Evolutionary conservation across 2,113 vertebrate species (phyloP), one percentile per base, ranked within the genome.

Genomic region (Chaetura pelagica): DNA sequence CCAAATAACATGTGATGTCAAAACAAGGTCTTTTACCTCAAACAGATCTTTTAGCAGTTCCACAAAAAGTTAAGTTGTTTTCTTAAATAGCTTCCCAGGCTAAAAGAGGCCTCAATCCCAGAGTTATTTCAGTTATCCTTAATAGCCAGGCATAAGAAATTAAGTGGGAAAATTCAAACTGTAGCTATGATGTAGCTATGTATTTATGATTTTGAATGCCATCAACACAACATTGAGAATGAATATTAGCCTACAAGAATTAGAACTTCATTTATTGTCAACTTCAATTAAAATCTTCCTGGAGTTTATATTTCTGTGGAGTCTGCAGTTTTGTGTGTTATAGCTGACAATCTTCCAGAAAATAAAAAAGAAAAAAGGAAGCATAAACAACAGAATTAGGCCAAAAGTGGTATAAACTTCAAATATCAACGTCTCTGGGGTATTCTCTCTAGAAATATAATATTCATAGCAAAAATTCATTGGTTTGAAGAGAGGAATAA

Each of bases 401-500:
- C n/a, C 61, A 85, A 95, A 66, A 49, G 16, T 29, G 15, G 9
- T 76, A 48, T 54, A 76, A 89, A 85, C 9, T 59, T 89, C 62
- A 69, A 91, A 73, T 35, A 83, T 13, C 42, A 71, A 64, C 15
- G 44, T 64, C 18, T 64, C 48, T 51, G 40, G 86, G 58, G n/a
- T 51, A 69, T 54, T 85, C 59, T 85, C 42, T 58, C 27, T 32
- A 93, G 63, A 93, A 93, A 91, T 74, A 82, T 12, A 91, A 59
- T 91, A 87, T 93, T 91, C 63, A 83, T 38, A 90, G 62, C 7
- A 76, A 93, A 83, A 89, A 77, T 20, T 76, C 35, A 55, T 54
- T 85, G 42, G 12, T 85, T 87, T 83, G 48, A 63, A 23, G 26
- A 89, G 40, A 73, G 46, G 14, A 22, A 69, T 85, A 87, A 84